These are phyloP conservation scores for Riparia riparia DNA, from an alignment of 2,113 vertebrate genomes.

Conservation along the genomic window DNA sequence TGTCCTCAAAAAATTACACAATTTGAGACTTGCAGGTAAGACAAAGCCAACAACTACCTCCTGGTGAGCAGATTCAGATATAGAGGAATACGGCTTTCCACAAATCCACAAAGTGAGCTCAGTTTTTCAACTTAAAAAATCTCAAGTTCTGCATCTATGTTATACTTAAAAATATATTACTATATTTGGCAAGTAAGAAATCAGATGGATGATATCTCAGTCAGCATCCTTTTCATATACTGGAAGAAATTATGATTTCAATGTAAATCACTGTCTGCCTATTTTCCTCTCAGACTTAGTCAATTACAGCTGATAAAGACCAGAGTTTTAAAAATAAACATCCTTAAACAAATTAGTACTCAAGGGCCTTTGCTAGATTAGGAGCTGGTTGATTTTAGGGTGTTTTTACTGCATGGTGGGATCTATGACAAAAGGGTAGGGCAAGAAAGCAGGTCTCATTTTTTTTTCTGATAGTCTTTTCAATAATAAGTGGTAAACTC, in stretches of 20 bases:
- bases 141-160: background rate
- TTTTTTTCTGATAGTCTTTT: background rate
- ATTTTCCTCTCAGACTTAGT: background rate
- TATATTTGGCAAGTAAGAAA: background rate
- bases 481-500: background rate
- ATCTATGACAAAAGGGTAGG: background rate
- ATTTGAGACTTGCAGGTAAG: slow-evolving; percentile 31
- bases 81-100: background rate
- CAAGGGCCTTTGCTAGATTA: background rate
- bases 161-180: background rate
- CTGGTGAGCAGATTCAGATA: slow-evolving; percentile 4
- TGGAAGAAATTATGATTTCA: background rate
- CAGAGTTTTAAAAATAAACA: background rate
- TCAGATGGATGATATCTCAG: background rate
- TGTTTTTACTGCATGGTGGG: background rate
- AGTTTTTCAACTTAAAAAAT: background rate
- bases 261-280: background rate
- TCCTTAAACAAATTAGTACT: background rate
- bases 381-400: background rate
- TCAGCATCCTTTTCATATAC: background rate
- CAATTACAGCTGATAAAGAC: background rate
- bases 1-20: background rate
- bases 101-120: background rate
- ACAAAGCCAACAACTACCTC: background rate
- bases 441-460: background rate